phyloP scores from a whole-genome alignment of 2,797 vertebrate species.

The Nannoperca obscura region DNA sequence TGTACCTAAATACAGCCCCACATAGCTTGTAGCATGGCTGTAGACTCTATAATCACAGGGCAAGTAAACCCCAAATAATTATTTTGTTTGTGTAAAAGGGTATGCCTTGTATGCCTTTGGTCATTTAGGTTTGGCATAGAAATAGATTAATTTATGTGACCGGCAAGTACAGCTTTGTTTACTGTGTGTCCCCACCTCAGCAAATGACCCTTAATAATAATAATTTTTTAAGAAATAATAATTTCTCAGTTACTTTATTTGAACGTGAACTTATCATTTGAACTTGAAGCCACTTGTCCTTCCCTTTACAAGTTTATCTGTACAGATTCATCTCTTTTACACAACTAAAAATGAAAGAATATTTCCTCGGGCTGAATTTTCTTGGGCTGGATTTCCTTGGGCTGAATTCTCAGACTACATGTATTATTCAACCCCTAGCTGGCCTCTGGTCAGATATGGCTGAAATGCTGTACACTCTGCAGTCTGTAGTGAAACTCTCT shows the following conservation, averaged over 20 bases:
- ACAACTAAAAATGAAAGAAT: conserved; percentile 4
- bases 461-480: not conserved
- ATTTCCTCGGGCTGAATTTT: conserved; percentile 18
- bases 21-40: not conserved
- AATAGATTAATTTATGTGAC: not conserved
- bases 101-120: not conserved
- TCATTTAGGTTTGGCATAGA: not conserved
- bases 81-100: not conserved
- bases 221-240: no score
- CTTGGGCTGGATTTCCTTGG: not conserved
- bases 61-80: not conserved
- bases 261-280: not conserved
- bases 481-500: conserved; percentile 20
- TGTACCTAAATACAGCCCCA: no score
- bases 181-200: not conserved
- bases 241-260: not conserved
- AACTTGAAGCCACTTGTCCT: not conserved
- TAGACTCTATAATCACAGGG: not conserved
- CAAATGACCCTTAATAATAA: not conserved
- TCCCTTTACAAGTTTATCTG: not conserved
- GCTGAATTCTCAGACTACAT: conserved; percentile 25
- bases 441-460: conserved; percentile 19
- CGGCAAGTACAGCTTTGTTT: not conserved
- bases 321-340: not conserved
- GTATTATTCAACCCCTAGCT: conserved; percentile 18